A percentile compares a stretch with the other conserved stretches of the same genome.
phyloP scores from a whole-genome alignment of 2,888 invertebrate species.

The Petrophora chlorosata region DNA sequence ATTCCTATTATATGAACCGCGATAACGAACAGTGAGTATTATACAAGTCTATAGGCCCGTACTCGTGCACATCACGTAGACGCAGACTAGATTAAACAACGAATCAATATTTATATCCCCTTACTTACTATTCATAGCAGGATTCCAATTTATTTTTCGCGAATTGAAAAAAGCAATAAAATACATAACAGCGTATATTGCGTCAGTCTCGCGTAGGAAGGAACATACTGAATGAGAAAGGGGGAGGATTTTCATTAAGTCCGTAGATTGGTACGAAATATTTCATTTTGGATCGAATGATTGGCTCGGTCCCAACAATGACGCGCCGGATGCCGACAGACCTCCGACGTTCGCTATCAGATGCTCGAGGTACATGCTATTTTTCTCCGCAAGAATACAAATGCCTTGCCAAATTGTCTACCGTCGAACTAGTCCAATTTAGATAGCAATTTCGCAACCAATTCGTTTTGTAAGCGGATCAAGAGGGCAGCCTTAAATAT shows the following conservation, averaged over 20 bases:
- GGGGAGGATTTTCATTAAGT: slow-evolving; percentile 63
- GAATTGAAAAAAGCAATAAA: slow-evolving; percentile 38
- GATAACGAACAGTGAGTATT: slow-evolving; percentile 36
- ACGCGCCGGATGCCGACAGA: slow-evolving; percentile 61
- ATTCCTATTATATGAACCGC: slow-evolving; percentile 56
- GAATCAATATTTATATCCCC: slow-evolving; percentile 21
- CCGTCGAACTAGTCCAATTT: slow-evolving; percentile 81
- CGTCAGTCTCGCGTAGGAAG: slow-evolving; percentile 40
- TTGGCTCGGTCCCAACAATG: slow-evolving; percentile 75
- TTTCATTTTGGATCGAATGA: slow-evolving; percentile 71
- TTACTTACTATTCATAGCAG: slow-evolving; percentile 35
- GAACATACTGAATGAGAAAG: slow-evolving; percentile 56
- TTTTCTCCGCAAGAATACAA: slow-evolving; percentile 81
- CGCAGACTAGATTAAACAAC: slow-evolving; percentile 8
- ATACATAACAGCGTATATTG: slow-evolving; percentile 39
- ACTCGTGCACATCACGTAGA: slow-evolving; percentile 1
- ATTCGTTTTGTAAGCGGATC: slow-evolving; percentile 81
- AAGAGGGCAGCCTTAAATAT: slow-evolving; percentile 78
- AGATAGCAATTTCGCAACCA: slow-evolving; percentile 82
- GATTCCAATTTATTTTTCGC: slow-evolving; percentile 41
- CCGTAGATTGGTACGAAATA: slow-evolving; percentile 66
- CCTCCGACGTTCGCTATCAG: slow-evolving; percentile 73
- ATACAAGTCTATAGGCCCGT: slow-evolving; percentile 1
- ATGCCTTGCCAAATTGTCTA: slow-evolving; percentile 83
- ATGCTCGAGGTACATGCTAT: slow-evolving; percentile 77